Percentiles rank a stretch among this genome's conserved stretches.
Conservation (phyloP, 2,888 invertebrate genomes). For the Pristionchus japonicus region DNA sequence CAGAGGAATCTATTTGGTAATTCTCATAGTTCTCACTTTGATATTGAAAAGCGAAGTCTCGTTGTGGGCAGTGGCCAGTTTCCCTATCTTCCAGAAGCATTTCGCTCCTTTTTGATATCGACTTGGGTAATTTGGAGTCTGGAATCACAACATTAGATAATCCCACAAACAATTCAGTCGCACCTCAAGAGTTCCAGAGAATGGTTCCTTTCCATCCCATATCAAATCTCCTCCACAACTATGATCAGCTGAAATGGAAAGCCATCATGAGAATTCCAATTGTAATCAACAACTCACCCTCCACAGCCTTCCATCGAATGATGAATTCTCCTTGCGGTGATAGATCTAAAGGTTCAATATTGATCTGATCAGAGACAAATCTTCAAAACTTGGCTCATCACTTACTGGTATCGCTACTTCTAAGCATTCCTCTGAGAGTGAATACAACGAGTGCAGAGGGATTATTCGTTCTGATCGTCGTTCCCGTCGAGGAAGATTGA, state of each 20-base stretch:
- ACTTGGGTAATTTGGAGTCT: slow-evolving; percentile 18
- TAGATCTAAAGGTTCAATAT: background rate
- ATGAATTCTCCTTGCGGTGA: background rate
- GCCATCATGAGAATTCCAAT: background rate
- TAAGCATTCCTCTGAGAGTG: background rate
- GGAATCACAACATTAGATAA: background rate
- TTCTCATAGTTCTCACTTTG: background rate
- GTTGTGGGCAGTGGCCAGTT: slow-evolving; percentile 10
- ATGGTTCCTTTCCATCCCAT: slow-evolving; percentile 56
- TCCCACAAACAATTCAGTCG: no score
- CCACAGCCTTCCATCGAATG: slow-evolving; percentile 39
- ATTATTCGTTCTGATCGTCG: background rate
- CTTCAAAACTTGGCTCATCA: no score
- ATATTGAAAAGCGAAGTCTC: slow-evolving; percentile 1
- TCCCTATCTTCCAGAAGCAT: background rate
- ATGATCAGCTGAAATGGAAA: slow-evolving; percentile 51
- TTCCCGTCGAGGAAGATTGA: background rate
- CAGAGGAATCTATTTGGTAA: no score
- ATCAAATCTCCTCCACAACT: slow-evolving; percentile 56
- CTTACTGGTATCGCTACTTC: background rate
- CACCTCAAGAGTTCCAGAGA: slow-evolving; percentile 34
- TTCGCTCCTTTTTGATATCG: background rate
- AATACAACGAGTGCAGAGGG: slow-evolving; percentile 28
- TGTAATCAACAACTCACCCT: background rate
- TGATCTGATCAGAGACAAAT: no score